These are phyloP conservation scores for Epsilonema sp. DNA, from an alignment of 2,888 invertebrate species.

Conservation along the genomic window DNA sequence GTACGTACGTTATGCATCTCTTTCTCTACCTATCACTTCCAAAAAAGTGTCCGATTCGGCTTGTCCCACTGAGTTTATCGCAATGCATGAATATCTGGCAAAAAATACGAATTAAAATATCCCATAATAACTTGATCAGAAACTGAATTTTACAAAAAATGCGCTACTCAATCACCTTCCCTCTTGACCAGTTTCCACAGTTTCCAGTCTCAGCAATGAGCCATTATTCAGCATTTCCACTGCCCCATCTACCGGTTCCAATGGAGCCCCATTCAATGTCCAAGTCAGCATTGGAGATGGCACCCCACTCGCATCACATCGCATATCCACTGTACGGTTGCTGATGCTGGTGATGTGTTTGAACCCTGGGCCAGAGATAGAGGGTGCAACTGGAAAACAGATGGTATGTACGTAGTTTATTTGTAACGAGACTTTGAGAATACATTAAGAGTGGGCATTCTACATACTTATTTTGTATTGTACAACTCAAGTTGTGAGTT, in stretches of 20 bases:
- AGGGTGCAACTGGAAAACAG: no score
- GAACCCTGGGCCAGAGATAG: conserved; percentile 19
- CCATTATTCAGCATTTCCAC: conserved; percentile 12
- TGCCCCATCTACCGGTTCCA: conserved; percentile 10
- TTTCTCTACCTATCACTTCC: conserved; percentile 16
- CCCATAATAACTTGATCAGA: no score
- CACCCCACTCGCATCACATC: conserved; percentile 23
- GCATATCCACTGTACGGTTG: conserved; percentile 30
- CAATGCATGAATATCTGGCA: conserved; percentile 33
- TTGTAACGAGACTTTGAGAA: no score
- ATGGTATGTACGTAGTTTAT: no score
- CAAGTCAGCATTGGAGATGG: conserved; percentile 27
- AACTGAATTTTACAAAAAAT: no score
- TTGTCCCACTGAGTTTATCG: conserved; percentile 31
- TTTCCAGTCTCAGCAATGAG: conserved; percentile 8
- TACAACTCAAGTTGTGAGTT: no score
- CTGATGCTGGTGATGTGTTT: conserved; percentile 25
- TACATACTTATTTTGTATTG: no score
- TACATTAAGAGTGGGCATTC: no score
- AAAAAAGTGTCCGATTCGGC: conserved; percentile 24
- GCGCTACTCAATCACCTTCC: no score
- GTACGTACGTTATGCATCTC: no score
- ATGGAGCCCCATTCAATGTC: conserved; percentile 17
- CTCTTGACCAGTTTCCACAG: conserved; percentile 17
- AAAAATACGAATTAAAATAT: no score